Evolutionary conservation across 2,888 invertebrate genomes (phyloP).

Genomic region (Ormyrus rosae): DNA sequence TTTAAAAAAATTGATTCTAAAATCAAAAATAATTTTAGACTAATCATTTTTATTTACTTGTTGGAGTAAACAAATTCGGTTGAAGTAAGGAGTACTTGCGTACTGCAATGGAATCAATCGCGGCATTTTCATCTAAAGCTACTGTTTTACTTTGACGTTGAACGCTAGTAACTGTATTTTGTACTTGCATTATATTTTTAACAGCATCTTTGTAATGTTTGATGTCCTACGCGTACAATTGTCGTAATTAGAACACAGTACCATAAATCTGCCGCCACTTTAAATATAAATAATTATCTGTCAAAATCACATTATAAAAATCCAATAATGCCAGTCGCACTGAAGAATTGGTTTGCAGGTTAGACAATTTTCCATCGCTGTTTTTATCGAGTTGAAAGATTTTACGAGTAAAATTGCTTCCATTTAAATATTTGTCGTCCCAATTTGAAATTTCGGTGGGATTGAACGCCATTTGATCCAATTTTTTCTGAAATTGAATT

Average conservation of each 20-base stretch:
- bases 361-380: neutral
- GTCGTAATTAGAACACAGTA: slow-evolving; percentile 1
- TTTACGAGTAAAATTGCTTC: slow-evolving; percentile 14
- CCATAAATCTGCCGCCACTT: neutral
- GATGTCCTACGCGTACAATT: slow-evolving; percentile 22
- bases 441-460: slow-evolving; percentile 1
- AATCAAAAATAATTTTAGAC: neutral
- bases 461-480: neutral
- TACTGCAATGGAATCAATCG: neutral
- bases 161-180: slow-evolving; percentile 24
- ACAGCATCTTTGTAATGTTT: slow-evolving; percentile 20
- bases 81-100: slow-evolving; percentile 20
- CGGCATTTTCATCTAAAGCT: neutral
- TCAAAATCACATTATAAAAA: slow-evolving; percentile 30
- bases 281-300: neutral
- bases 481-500: slow-evolving; percentile 10
- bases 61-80: slow-evolving; percentile 8
- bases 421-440: slow-evolving; percentile 13
- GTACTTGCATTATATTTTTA: slow-evolving; percentile 23
- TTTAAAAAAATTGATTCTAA: neutral
- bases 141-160: neutral
- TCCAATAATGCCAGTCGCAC: slow-evolving; percentile 14
- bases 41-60: neutral
- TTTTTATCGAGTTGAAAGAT: neutral
- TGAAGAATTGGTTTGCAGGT: neutral